These are phyloP conservation scores for Lottia gigantea DNA, from an alignment of 2,888 invertebrate species.

Conservation along the genomic window DNA sequence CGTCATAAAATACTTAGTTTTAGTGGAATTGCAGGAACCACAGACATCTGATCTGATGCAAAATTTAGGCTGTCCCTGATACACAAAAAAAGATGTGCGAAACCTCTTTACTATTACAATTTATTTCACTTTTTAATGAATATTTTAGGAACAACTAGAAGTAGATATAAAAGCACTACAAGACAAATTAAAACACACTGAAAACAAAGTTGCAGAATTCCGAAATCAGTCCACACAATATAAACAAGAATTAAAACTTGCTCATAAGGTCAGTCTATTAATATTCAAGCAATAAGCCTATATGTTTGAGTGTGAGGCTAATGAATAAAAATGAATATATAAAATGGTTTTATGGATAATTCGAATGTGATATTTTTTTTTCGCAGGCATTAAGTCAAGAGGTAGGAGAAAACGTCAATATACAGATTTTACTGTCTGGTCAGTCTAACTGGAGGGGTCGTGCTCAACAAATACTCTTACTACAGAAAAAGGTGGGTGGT, in stretches of 20 bases:
- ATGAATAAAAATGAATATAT: too few species aligned
- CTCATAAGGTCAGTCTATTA: constrained; percentile 59
- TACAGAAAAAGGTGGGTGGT: constrained; percentile 62
- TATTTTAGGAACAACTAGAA: constrained; percentile 42
- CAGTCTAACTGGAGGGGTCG: constrained; percentile 64
- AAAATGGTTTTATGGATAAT: too few species aligned
- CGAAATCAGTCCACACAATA: constrained; percentile 60
- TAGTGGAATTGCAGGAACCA: too few species aligned
- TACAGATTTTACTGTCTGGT: constrained; percentile 58
- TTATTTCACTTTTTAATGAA: too few species aligned
- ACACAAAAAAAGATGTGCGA: too few species aligned
- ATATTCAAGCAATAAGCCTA: too few species aligned
- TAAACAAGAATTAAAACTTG: constrained; percentile 64
- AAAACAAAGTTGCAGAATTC: constrained; percentile 61
- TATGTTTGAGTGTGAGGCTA: too few species aligned
- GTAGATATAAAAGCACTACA: constrained; percentile 60
- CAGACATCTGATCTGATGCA: too few species aligned
- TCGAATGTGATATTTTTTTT: not conserved
- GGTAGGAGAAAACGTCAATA: constrained; percentile 64
- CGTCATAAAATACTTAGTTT: too few species aligned
- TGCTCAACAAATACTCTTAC: constrained; percentile 60
- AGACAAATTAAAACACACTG: constrained; percentile 63
- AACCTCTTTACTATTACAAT: too few species aligned
- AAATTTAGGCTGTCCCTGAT: too few species aligned
- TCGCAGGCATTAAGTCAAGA: constrained; percentile 63